Conservation (phyloP, 2,797 vertebrate genomes). For the Enoplosus armatus region DNA sequence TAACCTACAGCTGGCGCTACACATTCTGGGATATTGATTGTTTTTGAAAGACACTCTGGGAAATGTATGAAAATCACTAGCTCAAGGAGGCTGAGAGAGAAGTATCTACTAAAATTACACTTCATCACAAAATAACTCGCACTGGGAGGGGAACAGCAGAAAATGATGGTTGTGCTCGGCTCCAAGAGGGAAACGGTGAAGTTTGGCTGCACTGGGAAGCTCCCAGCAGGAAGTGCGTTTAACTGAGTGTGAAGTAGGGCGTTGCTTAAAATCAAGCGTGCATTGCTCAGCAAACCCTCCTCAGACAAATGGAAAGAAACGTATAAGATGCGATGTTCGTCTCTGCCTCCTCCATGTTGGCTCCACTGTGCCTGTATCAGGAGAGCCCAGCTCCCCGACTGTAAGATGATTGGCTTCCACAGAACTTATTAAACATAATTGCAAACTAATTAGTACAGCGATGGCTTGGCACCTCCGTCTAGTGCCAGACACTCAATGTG, state of each 20-base stretch:
- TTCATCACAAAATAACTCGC: conserved; percentile 15
- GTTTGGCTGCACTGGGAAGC: conserved; percentile 23
- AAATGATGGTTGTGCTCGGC: conserved; percentile 4
- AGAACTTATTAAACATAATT: conserved; percentile 90
- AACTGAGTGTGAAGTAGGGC: conserved; percentile 20
- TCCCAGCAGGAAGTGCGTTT: conserved; percentile 47
- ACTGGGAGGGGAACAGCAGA: conserved; percentile 24
- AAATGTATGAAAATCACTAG: conserved; percentile 27
- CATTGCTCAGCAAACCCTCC: conserved; percentile 37
- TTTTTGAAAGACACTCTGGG: conserved; percentile 41
- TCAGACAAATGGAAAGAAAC: conserved; percentile 2
- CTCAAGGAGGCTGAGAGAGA: conserved; percentile 17
- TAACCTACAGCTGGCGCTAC: not conserved
- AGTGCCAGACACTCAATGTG: conserved; percentile 85
- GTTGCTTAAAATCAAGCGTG: conserved; percentile 28
- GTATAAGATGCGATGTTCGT: conserved; percentile 27
- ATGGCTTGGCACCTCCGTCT: conserved; percentile 87
- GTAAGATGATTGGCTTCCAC: conserved; percentile 84
- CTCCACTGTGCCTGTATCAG: conserved; percentile 62
- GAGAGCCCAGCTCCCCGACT: conserved; percentile 73
- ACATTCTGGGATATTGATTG: conserved; percentile 3
- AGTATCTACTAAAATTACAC: not conserved
- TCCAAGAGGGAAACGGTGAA: conserved; percentile 4
- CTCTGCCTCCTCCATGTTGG: conserved; percentile 45
- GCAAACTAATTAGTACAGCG: conserved; percentile 89